Evolutionary conservation across 2,888 invertebrate genomes (phyloP).

Genomic region (Plusia festucae): DNA sequence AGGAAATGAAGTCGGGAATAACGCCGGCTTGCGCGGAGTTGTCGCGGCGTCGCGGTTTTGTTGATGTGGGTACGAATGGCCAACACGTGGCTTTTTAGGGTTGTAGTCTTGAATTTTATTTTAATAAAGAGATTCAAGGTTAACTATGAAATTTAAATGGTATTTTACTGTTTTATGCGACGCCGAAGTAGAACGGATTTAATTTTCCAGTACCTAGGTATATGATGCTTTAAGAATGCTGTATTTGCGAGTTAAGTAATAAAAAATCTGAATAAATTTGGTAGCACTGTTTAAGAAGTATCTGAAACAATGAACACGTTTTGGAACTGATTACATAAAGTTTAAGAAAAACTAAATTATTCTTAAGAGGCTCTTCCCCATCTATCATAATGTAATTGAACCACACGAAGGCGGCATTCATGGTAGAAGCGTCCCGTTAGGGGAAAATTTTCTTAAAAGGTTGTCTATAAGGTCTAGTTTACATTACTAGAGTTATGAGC

Average conservation of each 20-base stretch:
- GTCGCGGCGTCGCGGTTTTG: constrained; percentile 19
- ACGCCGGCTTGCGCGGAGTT: constrained; percentile 39
- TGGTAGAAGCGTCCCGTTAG: constrained; percentile 34
- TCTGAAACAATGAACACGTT: constrained; percentile 11
- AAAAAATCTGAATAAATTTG: too few species aligned
- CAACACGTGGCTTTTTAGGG: constrained; percentile 7
- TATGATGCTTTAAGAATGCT: too few species aligned
- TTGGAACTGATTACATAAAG: constrained; percentile 44
- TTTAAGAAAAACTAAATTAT: constrained; percentile 36
- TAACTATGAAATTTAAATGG: neutral
- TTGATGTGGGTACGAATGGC: constrained; percentile 26
- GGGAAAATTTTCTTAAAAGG: constrained; percentile 47
- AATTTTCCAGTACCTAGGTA: too few species aligned
- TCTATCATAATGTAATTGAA: constrained; percentile 55
- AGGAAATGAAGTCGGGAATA: constrained; percentile 84
- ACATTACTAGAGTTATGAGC: constrained; percentile 9
- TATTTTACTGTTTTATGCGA: too few species aligned
- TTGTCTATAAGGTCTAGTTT: constrained; percentile 40
- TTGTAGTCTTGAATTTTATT: neutral
- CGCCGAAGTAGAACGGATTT: too few species aligned
- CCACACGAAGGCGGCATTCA: constrained; percentile 41
- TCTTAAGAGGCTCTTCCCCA: constrained; percentile 35
- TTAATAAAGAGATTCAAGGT: neutral
- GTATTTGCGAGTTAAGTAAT: too few species aligned
- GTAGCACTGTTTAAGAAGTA: too few species aligned